Conservation (phyloP, 1,140 invertebrate species). For the Neodiprion fabricii region DNA sequence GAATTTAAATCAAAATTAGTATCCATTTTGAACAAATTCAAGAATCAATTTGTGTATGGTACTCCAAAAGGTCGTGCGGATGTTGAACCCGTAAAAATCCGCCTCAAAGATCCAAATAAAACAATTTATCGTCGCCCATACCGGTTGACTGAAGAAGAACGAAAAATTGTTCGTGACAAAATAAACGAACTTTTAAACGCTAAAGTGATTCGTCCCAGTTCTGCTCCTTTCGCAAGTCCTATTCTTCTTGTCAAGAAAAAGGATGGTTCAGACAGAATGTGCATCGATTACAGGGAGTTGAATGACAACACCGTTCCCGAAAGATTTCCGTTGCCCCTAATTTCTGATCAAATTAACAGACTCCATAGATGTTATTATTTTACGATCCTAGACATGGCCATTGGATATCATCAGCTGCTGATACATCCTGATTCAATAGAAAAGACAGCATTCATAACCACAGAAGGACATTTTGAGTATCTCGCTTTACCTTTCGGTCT, state of each 20-base stretch:
- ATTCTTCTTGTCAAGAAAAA: conserved; percentile 55
- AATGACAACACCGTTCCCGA: conserved; percentile 54
- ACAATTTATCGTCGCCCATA: conserved; percentile 24
- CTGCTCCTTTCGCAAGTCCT: conserved; percentile 44
- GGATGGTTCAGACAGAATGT: conserved; percentile 47
- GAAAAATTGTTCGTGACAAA: conserved; percentile 25
- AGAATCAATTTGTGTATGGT: background rate
- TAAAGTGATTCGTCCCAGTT: conserved; percentile 33
- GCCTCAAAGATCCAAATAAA: conserved; percentile 23
- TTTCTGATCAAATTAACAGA: conserved; percentile 53
- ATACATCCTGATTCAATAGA: conserved; percentile 18
- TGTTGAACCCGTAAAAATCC: conserved; percentile 19
- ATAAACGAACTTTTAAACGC: conserved; percentile 11
- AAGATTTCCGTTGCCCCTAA: conserved; percentile 51
- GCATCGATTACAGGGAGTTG: conserved; percentile 52
- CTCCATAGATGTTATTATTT: conserved; percentile 40
- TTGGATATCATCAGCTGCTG: conserved; percentile 23
- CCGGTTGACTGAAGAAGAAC: conserved; percentile 16
- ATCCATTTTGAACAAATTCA: background rate
- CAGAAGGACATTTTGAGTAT: conserved; percentile 51
- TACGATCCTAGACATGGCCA: conserved; percentile 13
- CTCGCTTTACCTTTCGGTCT: conserved; percentile 51
- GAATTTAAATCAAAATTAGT: background rate
- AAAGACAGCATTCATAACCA: conserved; percentile 51
- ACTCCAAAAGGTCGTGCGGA: background rate